These are phyloP conservation scores for Chaetodon trifasciatus DNA, from an alignment of 2,797 vertebrate species.

Conservation along the genomic window DNA sequence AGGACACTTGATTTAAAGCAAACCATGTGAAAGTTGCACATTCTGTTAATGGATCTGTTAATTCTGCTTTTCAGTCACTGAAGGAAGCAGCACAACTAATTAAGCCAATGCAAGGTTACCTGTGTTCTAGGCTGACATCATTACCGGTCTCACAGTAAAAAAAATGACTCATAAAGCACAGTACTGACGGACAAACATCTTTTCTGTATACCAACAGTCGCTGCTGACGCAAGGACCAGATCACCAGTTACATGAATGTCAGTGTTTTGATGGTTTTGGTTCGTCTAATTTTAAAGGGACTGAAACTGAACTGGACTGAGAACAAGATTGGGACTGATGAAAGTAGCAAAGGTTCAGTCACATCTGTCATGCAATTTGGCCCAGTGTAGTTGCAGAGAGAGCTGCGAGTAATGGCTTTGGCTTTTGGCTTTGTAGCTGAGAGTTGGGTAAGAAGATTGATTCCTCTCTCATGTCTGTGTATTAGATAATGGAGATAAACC, in stretches of 20 bases:
- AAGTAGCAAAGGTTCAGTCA: slow-evolving; percentile 1
- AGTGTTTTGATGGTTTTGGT: neutral
- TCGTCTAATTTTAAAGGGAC: neutral
- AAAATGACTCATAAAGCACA: neutral
- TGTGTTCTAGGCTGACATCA: neutral
- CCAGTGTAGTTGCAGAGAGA: too few relatives aligned
- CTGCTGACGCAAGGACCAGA: neutral
- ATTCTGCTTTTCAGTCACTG: slow-evolving; percentile 10
- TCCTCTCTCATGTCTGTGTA: too few relatives aligned
- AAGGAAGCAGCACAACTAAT: slow-evolving; percentile 12
- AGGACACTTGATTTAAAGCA: neutral
- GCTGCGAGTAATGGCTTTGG: too few relatives aligned
- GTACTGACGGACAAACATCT: neutral
- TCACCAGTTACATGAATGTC: neutral
- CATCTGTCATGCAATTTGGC: neutral
- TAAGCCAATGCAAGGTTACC: neutral
- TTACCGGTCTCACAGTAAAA: neutral
- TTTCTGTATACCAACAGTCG: neutral
- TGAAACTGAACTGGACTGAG: neutral
- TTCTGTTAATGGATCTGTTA: neutral
- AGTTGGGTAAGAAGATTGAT: too few relatives aligned
- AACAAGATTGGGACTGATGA: neutral
- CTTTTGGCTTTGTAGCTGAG: too few relatives aligned
- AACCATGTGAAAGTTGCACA: neutral
- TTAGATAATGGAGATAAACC: too few relatives aligned